Base-by-base conservation (phyloP, 2,113 vertebrate species). In the Lycaon pictus region DNA sequence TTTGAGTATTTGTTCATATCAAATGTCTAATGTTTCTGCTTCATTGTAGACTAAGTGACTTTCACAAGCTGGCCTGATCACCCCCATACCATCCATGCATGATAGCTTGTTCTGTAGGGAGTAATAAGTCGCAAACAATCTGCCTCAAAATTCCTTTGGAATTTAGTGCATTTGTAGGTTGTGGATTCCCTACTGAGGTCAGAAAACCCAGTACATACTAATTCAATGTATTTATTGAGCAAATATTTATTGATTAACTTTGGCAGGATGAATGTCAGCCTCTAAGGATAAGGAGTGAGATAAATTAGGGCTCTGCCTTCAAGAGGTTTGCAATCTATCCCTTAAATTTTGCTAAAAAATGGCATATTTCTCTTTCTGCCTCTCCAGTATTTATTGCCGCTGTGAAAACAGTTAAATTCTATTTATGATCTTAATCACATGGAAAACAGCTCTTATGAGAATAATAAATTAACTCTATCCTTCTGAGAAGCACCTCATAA, bases 141-240 rank as follows among this genome's bases (percentile, higher is more conserved):
- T 97, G 82, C 76, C 91, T 95, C 62, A 80, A 71, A 92, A 76
- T 94, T 87, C 67, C 81, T 95, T 88, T 77, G 63, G 32, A 97
- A 88, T 17, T 94, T 60, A 87, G 35, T 22, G 95, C 27, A 71
- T 85, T 81, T 84, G 43, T 53, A 76, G 63, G 19, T 60, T 89
- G 35, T 55, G 29, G 74, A 76, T 71, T 95, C 35, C 94, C 87
- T 62, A 90, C 32, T 35, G 27, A 93, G 77, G 67, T 74, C 56
- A 56, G 48, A n/a, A 94, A 93, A 96, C 23, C 37, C 82, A 20
- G 37, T 67, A 51, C 15, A 3, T 79, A 22, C 43, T 92, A 16
- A 69, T 90, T 94, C 71, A 48, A 85, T 16, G 82, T 96, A 53
- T 81, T 88, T 1, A 77, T 65, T 93, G n/a, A 67, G 55, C 58